These are phyloP conservation scores for Tangara arthus DNA, from an alignment of 2,797 vertebrate species.

Conservation along the genomic window DNA sequence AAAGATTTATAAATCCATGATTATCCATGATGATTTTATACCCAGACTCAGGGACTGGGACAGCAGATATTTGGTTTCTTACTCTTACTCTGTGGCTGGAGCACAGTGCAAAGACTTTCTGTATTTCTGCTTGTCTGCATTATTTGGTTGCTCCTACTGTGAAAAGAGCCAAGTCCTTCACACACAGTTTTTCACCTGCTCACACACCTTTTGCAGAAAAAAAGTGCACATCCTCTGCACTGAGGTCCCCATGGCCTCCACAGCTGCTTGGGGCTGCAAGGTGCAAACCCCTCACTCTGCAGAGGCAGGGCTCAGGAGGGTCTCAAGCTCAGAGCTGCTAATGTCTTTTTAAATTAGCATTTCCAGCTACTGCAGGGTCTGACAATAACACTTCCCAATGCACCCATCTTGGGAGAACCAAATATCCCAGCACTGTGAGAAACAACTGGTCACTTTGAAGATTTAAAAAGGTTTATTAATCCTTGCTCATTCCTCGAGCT, in stretches of 20 bases:
- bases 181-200: neutral
- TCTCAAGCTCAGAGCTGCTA: neutral
- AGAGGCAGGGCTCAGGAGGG: neutral
- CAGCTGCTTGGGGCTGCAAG: neutral
- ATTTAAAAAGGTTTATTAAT: neutral
- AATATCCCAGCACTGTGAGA: neutral
- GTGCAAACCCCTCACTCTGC: neutral
- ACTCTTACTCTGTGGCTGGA: neutral
- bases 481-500: neutral
- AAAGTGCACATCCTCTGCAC: neutral
- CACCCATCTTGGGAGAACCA: neutral
- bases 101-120: neutral
- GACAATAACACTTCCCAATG: neutral
- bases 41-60: neutral
- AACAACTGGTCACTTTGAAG: neutral
- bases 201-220: neutral
- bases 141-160: neutral
- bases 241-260: neutral
- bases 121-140: neutral
- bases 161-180: neutral
- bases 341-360: neutral
- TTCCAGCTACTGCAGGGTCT: neutral
- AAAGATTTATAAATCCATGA: no score
- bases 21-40: neutral
- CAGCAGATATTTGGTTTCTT: neutral